phyloP scores from a whole-genome alignment of 2,113 vertebrate species.

The Larimichthys polyactis region DNA sequence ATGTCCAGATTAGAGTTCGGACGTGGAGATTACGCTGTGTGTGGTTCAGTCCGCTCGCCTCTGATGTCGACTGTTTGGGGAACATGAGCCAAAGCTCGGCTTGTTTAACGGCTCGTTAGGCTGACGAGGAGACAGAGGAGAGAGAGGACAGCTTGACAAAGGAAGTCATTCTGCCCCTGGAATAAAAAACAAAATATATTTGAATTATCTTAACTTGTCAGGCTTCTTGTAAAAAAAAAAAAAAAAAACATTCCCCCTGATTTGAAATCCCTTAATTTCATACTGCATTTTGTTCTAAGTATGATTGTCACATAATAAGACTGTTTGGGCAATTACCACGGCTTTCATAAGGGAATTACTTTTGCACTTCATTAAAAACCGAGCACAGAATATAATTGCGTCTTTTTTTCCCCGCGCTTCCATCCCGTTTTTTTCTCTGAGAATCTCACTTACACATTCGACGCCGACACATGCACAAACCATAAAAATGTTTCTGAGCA shows the following conservation, averaged over 20 bases:
- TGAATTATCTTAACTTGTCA: slow-evolving; percentile 80
- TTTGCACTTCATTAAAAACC: slow-evolving; percentile 82
- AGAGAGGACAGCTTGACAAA: slow-evolving; percentile 39
- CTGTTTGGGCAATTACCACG: slow-evolving; percentile 82
- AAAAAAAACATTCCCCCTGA: slow-evolving; percentile 66
- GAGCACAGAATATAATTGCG: slow-evolving; percentile 77
- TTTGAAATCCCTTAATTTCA: slow-evolving; percentile 80
- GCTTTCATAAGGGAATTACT: slow-evolving; percentile 82
- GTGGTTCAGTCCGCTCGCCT: neutral
- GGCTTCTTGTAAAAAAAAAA: slow-evolving; percentile 59
- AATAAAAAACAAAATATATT: slow-evolving; percentile 66
- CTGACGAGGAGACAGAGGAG: neutral
- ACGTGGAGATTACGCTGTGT: neutral
- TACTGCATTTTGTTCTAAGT: slow-evolving; percentile 78
- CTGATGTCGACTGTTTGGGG: slow-evolving; percentile 35
- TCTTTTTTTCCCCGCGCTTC: slow-evolving; percentile 56
- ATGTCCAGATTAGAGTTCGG: slow-evolving; percentile 64
- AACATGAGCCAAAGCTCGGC: slow-evolving; percentile 46
- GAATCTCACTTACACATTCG: slow-evolving; percentile 43
- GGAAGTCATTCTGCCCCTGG: slow-evolving; percentile 50
- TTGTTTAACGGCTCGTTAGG: slow-evolving; percentile 50
- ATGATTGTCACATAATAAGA: slow-evolving; percentile 85
- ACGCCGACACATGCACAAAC: slow-evolving; percentile 4
- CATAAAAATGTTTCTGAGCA: slow-evolving; percentile 53
- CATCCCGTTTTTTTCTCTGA: slow-evolving; percentile 23